Conservation (phyloP, 2,888 invertebrate genomes). For the Caenorhabditis sp. region DNA sequence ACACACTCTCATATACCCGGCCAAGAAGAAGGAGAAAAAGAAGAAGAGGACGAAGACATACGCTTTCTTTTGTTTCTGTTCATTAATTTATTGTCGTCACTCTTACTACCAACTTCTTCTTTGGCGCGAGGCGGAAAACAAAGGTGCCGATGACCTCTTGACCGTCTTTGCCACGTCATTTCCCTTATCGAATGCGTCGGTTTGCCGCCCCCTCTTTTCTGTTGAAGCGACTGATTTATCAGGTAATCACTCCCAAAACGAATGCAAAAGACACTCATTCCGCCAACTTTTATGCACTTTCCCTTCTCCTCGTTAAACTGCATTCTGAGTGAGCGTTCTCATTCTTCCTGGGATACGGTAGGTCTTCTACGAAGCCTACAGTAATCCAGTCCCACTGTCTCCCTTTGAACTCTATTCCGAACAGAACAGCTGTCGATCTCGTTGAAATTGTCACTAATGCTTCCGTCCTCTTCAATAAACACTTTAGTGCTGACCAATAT, state of each 20-base stretch:
- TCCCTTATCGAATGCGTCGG: slow-evolving; percentile 8
- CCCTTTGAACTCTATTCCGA: too few relatives aligned
- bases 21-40: slow-evolving; percentile 4
- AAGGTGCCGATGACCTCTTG: slow-evolving; percentile 8
- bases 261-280: not conserved
- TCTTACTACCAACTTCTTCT: not conserved
- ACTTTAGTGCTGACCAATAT: too few relatives aligned
- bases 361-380: too few relatives aligned
- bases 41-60: slow-evolving; percentile 25
- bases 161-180: slow-evolving; percentile 19
- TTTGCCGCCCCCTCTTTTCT: slow-evolving; percentile 31
- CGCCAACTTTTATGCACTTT: not conserved
- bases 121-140: not conserved
- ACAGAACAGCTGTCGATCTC: too few relatives aligned
- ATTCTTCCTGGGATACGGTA: too few relatives aligned
- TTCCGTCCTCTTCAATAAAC: too few relatives aligned
- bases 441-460: too few relatives aligned
- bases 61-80: slow-evolving; percentile 39
- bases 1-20: slow-evolving; percentile 22
- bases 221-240: slow-evolving; percentile 1
- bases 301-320: not conserved
- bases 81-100: slow-evolving; percentile 40
- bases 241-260: slow-evolving; percentile 2
- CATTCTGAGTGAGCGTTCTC: not conserved
- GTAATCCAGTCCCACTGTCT: not conserved